These are phyloP conservation scores for Thripadectes ignobilis DNA, from an alignment of 2,797 vertebrate species.

Conservation along the genomic window DNA sequence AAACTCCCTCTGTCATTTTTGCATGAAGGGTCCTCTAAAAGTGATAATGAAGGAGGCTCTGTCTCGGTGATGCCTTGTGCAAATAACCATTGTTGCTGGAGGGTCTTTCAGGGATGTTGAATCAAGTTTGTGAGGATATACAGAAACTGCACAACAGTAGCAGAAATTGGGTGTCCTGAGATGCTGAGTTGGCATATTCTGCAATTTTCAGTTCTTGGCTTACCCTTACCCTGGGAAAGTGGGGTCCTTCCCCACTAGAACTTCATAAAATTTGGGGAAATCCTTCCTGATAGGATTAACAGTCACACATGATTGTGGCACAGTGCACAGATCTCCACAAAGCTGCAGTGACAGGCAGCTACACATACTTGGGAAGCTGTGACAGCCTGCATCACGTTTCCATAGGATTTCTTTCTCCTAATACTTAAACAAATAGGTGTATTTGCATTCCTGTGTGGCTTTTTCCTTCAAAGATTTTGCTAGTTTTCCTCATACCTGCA, in stretches of 20 bases:
- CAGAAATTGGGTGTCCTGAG: rapidly evolving
- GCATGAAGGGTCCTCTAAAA: background rate
- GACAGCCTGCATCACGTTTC: rapidly evolving
- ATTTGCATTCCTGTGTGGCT: background rate
- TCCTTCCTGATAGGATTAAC: too few relatives aligned
- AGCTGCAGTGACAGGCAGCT: background rate
- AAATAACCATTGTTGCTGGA: background rate
- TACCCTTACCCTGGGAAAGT: background rate
- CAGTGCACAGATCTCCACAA: background rate
- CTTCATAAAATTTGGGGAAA: background rate
- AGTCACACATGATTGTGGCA: background rate
- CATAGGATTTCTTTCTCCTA: background rate
- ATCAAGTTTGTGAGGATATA: background rate
- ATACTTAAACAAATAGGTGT: background rate
- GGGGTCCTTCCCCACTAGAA: background rate
- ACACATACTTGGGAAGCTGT: background rate
- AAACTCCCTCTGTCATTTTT: background rate
- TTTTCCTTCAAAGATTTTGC: background rate
- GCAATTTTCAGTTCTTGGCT: background rate
- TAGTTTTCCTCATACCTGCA: background rate
- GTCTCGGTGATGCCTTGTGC: too few relatives aligned
- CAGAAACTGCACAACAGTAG: background rate
- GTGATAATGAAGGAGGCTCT: background rate
- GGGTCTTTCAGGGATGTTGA: rapidly evolving
- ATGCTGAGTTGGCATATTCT: background rate